These are phyloP conservation scores for Cephus runcator DNA, from an alignment of 2,888 invertebrate genomes.

Conservation along the genomic window DNA sequence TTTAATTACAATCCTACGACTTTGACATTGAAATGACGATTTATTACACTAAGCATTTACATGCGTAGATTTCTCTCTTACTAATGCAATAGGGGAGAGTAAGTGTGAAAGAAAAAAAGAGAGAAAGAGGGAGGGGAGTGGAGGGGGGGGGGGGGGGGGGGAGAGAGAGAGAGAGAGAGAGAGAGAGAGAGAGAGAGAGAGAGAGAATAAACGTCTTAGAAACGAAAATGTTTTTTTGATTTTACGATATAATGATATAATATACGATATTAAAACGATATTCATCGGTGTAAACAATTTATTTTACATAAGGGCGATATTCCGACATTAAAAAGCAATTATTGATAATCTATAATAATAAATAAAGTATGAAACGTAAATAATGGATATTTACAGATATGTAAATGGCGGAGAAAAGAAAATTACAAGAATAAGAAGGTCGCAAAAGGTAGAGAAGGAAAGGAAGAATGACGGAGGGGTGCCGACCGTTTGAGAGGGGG, in stretches of 20 bases:
- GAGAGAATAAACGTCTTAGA: neutral
- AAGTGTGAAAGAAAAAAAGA: neutral
- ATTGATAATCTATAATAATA: conserved; percentile 58
- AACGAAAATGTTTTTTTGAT: conserved; percentile 13
- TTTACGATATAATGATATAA: conserved; percentile 45
- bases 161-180: too few relatives aligned
- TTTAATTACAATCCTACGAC: conserved; percentile 38
- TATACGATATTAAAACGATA: conserved; percentile 21
- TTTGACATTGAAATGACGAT: conserved; percentile 43
- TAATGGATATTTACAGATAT: conserved; percentile 64
- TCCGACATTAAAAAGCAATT: conserved; percentile 54
- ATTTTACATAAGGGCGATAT: conserved; percentile 61
- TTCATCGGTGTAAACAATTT: conserved; percentile 60
- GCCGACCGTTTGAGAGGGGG: neutral
- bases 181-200: too few relatives aligned
- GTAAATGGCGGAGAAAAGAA: conserved; percentile 59
- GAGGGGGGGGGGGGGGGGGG: too few relatives aligned
- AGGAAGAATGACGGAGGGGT: neutral
- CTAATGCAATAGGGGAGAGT: neutral
- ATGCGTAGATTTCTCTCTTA: conserved; percentile 32
- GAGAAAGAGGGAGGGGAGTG: too few relatives aligned
- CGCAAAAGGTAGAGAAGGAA: neutral
- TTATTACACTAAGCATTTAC: conserved; percentile 52
- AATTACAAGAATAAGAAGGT: conserved; percentile 7
- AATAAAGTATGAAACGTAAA: conserved; percentile 64